Base-by-base conservation (phyloP, 2,797 vertebrate species). In the Chaetophractus vellerosus region DNA sequence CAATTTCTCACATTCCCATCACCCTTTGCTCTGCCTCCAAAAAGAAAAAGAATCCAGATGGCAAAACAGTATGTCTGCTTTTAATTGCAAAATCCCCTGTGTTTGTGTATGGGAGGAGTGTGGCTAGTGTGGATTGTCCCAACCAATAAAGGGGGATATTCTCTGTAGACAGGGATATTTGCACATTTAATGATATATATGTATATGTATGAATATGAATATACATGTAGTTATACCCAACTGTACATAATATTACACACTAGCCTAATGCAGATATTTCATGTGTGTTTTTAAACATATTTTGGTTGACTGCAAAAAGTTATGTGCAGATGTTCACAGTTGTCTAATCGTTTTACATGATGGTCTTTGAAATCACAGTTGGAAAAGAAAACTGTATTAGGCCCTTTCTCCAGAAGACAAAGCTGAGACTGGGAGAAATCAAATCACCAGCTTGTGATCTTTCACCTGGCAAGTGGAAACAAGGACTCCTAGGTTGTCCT, bases 341-440 rank as follows among this genome's bases (percentile, higher is more conserved):
- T 71, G 63, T 64, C n/a, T 36, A n/a, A 10, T 76, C 45, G 71
- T 82, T 87, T 90, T 63, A 82, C 26, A 0, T 33, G 23, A 24
- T 91, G 90, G 33, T 23, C 69, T 76, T 90, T 83, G 24, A 26
- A 82, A 45, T 93, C 24, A 45, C 11, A 33, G n/a, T 78, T 95
- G 72, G 61, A 84, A 91, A 96, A 68, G 41, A 33, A 95, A 89
- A 41, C 28, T 6, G 10, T 52, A 28, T 59, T 81, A 23, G 64
- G 31, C 31, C 6, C 50, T n/a, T 94, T 90, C 97, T 95, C 78
- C 33, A 23, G 48, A 95, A 86, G 57, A 61, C n/a, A 91, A 48
- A 93, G 92, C 18, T 41, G 26, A 84, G 45, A 23, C 72, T 31
- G 10, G 92, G 64, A 90, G 18, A 81, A 18, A 76, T 64, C 45